Conservation (phyloP, 1,140 invertebrate genomes). For the Drosophila takahashii region DNA sequence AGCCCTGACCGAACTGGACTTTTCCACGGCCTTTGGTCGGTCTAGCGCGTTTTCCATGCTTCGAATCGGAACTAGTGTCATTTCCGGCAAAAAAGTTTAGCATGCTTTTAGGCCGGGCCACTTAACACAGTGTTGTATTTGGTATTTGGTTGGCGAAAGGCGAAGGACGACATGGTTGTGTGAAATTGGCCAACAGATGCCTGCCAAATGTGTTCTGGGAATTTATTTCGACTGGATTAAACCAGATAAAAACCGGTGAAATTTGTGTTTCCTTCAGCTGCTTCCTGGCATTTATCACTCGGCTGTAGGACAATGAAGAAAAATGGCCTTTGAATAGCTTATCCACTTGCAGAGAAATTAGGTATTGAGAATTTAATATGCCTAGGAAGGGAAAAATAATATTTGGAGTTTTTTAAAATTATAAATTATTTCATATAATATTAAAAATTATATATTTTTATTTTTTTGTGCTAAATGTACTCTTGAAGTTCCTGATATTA, state of each 20-base stretch:
- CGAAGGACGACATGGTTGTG: constrained; percentile 12
- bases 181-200: constrained; percentile 46
- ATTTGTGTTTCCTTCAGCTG: constrained; percentile 24
- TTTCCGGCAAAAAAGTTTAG: constrained; percentile 76
- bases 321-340: not conserved
- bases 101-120: constrained; percentile 73
- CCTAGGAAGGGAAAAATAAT: not conserved
- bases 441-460: too few relatives aligned
- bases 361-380: not conserved
- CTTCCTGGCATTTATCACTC: constrained; percentile 42
- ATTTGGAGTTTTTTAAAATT: too few relatives aligned
- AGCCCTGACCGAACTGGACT: constrained; percentile 30
- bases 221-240: constrained; percentile 21
- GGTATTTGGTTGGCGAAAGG: too few relatives aligned
- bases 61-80: constrained; percentile 76
- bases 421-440: too few relatives aligned
- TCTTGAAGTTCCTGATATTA: too few relatives aligned
- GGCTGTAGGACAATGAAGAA: not conserved
- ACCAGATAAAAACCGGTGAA: constrained; percentile 22
- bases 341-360: not conserved
- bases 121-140: constrained; percentile 55
- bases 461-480: too few relatives aligned
- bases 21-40: constrained; percentile 25
- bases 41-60: constrained; percentile 43
- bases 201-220: constrained; percentile 45